Percentiles rank a stretch among this genome's conserved stretches.
Evolutionary conservation across 2,113 vertebrate genomes (phyloP).

Genomic region (Todiramphus chloris): DNA sequence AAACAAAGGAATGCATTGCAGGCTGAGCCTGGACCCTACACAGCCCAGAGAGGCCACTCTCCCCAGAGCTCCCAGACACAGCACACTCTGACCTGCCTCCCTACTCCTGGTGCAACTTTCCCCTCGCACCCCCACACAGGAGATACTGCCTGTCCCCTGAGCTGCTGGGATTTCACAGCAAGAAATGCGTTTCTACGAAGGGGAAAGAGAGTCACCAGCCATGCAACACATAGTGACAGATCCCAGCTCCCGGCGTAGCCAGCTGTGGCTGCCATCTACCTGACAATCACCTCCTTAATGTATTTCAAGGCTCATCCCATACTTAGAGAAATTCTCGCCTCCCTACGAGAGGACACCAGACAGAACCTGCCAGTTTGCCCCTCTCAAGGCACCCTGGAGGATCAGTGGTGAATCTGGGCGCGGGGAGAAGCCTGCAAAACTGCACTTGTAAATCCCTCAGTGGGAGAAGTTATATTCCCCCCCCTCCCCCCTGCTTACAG

Average conservation of each 20-base stretch:
- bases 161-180: neutral
- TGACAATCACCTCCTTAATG: neutral
- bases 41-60: neutral
- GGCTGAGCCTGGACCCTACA: neutral
- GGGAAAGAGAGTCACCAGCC: neutral
- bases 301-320: neutral
- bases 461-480: neutral
- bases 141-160: neutral
- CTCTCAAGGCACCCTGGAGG: neutral
- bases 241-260: neutral
- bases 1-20: neutral
- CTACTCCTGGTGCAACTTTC: neutral
- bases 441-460: neutral
- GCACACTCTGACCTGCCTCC: neutral
- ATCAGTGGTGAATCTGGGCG: neutral
- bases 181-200: neutral
- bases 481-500: neutral
- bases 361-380: neutral
- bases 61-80: neutral
- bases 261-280: neutral
- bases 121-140: accelerated
- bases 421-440: neutral
- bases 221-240: neutral
- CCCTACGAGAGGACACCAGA: neutral
- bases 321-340: neutral